phyloP scores from a whole-genome alignment of 2,888 invertebrate genomes.

The Tachina grossa region DNA sequence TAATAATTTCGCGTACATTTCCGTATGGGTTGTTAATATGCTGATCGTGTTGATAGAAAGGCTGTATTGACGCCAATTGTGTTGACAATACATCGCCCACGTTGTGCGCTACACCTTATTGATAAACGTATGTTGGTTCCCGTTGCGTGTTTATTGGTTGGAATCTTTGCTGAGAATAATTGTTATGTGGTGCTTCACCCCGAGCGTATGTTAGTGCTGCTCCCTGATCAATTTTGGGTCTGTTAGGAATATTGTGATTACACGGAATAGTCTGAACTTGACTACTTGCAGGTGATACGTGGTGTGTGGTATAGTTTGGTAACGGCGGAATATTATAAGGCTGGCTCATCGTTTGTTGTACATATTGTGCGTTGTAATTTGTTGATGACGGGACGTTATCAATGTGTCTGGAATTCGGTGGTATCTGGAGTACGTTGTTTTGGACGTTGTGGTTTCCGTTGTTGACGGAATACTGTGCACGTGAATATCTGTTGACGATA shows the following conservation, averaged over 20 bases:
- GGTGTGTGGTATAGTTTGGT: not conserved
- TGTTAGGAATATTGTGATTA: too few species aligned
- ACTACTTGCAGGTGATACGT: not conserved
- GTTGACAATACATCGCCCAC: not conserved
- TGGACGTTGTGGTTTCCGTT: not conserved
- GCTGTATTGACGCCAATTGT: not conserved
- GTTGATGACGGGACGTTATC: too few species aligned
- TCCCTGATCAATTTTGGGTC: not conserved
- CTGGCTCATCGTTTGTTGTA: too few species aligned
- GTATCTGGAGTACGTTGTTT: too few species aligned
- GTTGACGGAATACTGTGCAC: not conserved
- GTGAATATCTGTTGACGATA: not conserved
- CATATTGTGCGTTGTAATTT: too few species aligned
- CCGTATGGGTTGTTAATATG: not conserved
- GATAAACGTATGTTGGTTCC: not conserved
- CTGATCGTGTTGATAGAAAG: not conserved
- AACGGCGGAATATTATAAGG: too few species aligned
- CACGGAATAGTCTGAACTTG: not conserved
- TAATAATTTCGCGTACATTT: not conserved
- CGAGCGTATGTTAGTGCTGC: not conserved
- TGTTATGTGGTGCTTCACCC: not conserved
- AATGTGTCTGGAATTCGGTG: too few species aligned
- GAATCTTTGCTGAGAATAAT: not conserved
- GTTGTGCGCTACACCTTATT: not conserved
- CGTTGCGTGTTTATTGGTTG: conserved; percentile 1